These are phyloP conservation scores for Salmo trutta DNA, from an alignment of 2,797 vertebrate species.

Conservation along the genomic window DNA sequence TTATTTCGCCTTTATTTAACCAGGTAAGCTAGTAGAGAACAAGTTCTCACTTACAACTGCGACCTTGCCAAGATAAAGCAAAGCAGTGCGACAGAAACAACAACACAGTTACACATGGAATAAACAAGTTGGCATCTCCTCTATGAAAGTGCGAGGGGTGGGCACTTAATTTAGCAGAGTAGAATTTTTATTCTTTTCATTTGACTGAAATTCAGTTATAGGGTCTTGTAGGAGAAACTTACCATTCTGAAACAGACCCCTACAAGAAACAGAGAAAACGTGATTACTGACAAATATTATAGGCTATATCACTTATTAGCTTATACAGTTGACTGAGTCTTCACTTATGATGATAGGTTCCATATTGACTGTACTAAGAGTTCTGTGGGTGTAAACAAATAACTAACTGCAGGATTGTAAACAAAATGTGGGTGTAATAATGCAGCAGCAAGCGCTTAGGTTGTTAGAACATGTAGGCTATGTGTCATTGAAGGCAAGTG, in stretches of 20 bases:
- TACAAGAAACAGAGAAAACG: constrained; percentile 54
- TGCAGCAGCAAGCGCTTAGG: neutral
- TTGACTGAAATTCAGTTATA: no score
- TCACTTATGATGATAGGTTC: neutral
- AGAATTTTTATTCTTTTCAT: no score
- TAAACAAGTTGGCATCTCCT: no score
- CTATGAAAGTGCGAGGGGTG: no score
- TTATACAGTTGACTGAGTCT: neutral
- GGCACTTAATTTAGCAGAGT: no score
- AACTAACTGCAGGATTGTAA: neutral
- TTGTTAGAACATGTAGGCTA: neutral
- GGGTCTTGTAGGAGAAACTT: constrained; percentile 59
- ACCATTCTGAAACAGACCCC: constrained; percentile 97
- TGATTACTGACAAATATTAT: no score
- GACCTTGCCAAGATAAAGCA: no score
- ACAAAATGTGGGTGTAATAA: neutral
- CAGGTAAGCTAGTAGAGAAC: no score
- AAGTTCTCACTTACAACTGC: no score
- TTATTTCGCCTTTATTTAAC: no score
- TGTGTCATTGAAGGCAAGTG: neutral
- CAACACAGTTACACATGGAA: no score
- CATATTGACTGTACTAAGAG: neutral
- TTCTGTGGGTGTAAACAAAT: neutral
- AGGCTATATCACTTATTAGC: neutral
- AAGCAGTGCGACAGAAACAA: no score